Base-by-base conservation (phyloP, 2,888 invertebrate species). In the Blastobasis lacticolella region DNA sequence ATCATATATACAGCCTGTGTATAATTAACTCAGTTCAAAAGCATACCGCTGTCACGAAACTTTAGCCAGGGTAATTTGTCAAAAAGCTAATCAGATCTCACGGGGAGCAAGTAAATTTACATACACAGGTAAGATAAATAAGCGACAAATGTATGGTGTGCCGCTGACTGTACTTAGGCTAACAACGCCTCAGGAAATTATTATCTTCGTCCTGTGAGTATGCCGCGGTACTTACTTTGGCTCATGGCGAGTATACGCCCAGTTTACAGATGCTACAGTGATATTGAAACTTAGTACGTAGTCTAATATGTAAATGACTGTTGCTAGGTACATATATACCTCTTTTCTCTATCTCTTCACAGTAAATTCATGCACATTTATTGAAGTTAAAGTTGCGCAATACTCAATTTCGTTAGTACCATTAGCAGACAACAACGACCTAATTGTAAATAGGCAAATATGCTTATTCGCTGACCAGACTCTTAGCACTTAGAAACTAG, bases 151-250 rank as follows among this genome's bases (percentile, higher is more conserved):
- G 45, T 45, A 10, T 45, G 45, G 23, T 23, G 23, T 23, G 23
- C 23, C 23, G 23, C 62, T 54, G 55, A 55, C 58, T 57, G 58
- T 63, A 64, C 65, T 67, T 64, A 64, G 55, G 59, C 59, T 62
- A 64, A 66, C 62, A 67, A 62, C 62, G 58, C 64, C 64, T 60
- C 64, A 62, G 64, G 66, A 71, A 70, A 71, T 72, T 69, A 69
- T 69, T 70, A 68, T 67, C 67, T 67, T 63, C 63, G 67, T 65
- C 66, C 67, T 52, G 53, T 50, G 61, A 62, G 64, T 62, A 59
- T 59, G 62, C 61, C 55, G 59, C 54, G 50, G 55, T 62, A 58
- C 58, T 58, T 61, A 61, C 54, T 49, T 46, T 46, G 46, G 46
- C 46, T 37, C 45, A 46, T 46, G 23, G 23, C 23, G 23, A 68